Base-by-base conservation (phyloP, 2,797 vertebrate genomes). In the Crossoptilon crossoptilon region DNA sequence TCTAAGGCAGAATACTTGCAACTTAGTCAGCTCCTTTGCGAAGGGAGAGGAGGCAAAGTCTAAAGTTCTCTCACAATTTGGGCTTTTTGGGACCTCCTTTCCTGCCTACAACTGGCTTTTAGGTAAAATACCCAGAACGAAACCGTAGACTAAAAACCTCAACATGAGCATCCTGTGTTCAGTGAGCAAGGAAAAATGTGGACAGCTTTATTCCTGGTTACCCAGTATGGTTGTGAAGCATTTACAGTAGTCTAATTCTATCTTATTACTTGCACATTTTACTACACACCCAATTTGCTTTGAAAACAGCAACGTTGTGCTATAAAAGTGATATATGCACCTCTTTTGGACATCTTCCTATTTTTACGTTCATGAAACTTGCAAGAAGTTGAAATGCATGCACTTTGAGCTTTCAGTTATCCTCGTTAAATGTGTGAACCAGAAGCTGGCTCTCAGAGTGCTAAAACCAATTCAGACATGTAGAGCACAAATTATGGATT, bases 311-410 rank as follows among this genome's bases (percentile, higher is more conserved):
- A 59, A 49, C 13, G 0, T 53, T 90, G 53, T 91, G 75, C 71
- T 66, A 84, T 94, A 83, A 94, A 96, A 91, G 69, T 93, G 81
- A 96, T 80, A 58, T 91, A 94, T 80, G 26, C 56, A 83, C 60
- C 59, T 94, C 48, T 92, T 88, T 90, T 87, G 90, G 81, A 43
- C 86, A 88, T 91, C 64, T 88, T 79, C 59, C 76, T 93, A 44
- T 86, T 97, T 96, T 96, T 84, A 75, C 76, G 69, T 88, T 88
- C 87, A 68, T 89, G 64, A 91, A 92, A 64, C 82, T 93, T 95
- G 70, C 90, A 90, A 95, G 91, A 91, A 93, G 84, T 88, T 72
- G 39, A 95, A 91, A 93, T 41, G 22, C 31, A 27, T 60, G n/a
- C 84, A 64, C 79, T 96, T 97, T 59, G 60, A 72, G 73, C 48